Base-by-base conservation (phyloP, 2,113 vertebrate genomes). In the Entelurus aequoreus region DNA sequence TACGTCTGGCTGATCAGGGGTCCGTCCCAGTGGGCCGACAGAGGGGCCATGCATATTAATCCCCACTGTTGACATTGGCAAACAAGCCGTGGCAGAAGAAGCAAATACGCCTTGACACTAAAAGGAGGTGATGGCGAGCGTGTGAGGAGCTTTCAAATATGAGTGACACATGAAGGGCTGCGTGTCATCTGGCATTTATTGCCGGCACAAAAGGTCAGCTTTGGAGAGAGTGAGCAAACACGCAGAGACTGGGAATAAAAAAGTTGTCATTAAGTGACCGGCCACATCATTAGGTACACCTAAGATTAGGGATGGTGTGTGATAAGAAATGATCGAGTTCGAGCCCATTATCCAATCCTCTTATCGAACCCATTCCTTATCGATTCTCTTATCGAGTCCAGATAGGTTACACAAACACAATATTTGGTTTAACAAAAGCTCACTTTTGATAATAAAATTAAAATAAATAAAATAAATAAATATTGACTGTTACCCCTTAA, bases 41-140 rank as follows among this genome's bases (percentile, higher is more conserved):
- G 62, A 56, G 65, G 71, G 52, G 58, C 48, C 63, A 53, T 63
- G 82, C 84, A 87, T 88, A 77, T 78, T 86, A 84, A 88, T 82
- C 79, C 80, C 63, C 66, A 59, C 44, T 47, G 62, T 42, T 71
- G 71, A 79, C 74, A 74, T 80, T 63, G 62, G 77, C 74, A 74
- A 74, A 75, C 65, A 66, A 69, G 70, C 28, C 8, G 44, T 48
- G 63, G 40, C 50, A 19, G 50, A 58, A 48, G 16, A 44, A 38
- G 12, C 48, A 66, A 72, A 63, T 21, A 44, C 67, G 56, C 47
- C 81, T 8, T 60, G 76, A 81, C 63, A 67, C 67, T n/a, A 80
- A 81, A 74, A 36, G 54, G 58, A 80, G 61, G 52, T 51, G 76
- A 81, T 63, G 1, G 46, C 62, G 15, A 16, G 64, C 68, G 65